These are phyloP conservation scores for Phalanger gymnotis DNA, from an alignment of 2,797 vertebrate species.

Conservation along the genomic window DNA sequence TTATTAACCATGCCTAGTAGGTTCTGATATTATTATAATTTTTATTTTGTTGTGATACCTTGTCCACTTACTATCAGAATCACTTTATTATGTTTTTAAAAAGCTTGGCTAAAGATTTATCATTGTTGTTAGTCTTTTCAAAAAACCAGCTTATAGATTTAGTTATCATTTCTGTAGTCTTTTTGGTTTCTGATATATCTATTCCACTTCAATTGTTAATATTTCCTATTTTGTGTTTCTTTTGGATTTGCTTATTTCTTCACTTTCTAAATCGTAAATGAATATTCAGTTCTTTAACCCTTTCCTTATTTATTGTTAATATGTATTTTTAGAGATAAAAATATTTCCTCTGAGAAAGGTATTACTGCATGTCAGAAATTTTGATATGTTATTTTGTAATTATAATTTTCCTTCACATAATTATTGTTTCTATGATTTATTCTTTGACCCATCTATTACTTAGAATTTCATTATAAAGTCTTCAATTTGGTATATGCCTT, in stretches of 20 bases:
- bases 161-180: background rate
- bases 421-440: background rate
- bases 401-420: background rate
- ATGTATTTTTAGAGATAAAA: background rate
- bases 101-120: background rate
- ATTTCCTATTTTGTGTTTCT: background rate
- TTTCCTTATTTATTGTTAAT: background rate
- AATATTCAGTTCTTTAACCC: background rate
- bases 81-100: background rate
- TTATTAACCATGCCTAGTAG: background rate
- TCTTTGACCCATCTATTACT: background rate
- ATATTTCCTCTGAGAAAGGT: background rate
- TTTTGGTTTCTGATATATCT: background rate
- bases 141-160: background rate
- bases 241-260: background rate
- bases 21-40: background rate
- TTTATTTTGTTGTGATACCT: background rate
- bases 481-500: background rate
- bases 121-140: background rate
- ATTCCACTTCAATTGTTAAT: background rate
- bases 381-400: background rate
- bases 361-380: background rate
- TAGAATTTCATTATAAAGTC: background rate
- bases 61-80: background rate
- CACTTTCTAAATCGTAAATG: background rate